phyloP scores from a whole-genome alignment of 92 coral and sea anemone genomes.

The Diadumene lineata region DNA sequence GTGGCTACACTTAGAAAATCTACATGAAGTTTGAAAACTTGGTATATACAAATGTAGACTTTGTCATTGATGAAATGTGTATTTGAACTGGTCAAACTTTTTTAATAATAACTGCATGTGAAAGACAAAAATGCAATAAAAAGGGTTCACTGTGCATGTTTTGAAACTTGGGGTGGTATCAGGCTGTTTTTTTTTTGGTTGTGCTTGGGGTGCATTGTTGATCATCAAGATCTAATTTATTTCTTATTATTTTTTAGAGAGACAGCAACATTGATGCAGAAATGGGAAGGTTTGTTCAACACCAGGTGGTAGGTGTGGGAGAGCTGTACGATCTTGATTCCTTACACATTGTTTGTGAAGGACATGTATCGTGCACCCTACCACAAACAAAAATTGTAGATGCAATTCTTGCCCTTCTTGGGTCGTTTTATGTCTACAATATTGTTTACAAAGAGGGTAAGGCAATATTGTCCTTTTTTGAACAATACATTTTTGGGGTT shows the following conservation, averaged over 20 bases:
- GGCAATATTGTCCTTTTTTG: constrained; percentile 16
- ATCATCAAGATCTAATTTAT: not conserved
- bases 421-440: constrained; percentile 38
- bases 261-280: constrained; percentile 8
- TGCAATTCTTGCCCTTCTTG: constrained; percentile 34
- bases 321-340: constrained; percentile 20
- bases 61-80: too few relatives aligned
- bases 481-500: constrained; percentile 16
- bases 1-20: too few relatives aligned
- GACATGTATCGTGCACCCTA: not conserved
- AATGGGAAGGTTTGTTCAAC: constrained; percentile 14
- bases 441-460: constrained; percentile 18
- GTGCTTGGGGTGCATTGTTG: not conserved
- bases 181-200: too few relatives aligned
- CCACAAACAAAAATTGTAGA: constrained; percentile 24
- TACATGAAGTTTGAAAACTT: too few relatives aligned
- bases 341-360: constrained; percentile 26
- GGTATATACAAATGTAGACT: too few relatives aligned
- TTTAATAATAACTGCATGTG: too few relatives aligned
- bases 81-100: too few relatives aligned
- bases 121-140: too few relatives aligned
- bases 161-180: too few relatives aligned
- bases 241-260: too few relatives aligned
- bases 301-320: constrained; percentile 29
- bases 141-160: too few relatives aligned